Evolutionary conservation across 2,113 vertebrate species (phyloP).

Genomic region (Suricata suricatta): DNA sequence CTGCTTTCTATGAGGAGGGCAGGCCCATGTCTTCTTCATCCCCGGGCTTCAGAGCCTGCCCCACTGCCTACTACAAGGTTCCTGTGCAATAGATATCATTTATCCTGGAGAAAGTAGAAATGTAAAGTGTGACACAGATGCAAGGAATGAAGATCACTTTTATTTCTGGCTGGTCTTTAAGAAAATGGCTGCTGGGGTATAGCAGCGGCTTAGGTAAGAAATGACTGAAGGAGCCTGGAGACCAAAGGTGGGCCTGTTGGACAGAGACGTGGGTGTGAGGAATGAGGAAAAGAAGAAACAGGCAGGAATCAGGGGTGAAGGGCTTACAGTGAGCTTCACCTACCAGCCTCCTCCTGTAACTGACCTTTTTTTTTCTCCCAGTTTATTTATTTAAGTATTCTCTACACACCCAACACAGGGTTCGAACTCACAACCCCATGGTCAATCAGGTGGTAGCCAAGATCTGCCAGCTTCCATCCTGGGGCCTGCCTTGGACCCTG

Average conservation of each 20-base stretch:
- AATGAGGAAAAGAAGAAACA: neutral
- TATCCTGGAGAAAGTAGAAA: neutral
- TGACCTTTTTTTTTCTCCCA: neutral
- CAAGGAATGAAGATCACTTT: neutral
- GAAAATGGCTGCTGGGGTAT: neutral
- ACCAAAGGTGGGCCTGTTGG: neutral
- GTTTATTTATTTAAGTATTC: neutral
- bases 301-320: neutral
- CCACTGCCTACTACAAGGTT: neutral
- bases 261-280: neutral
- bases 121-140: neutral
- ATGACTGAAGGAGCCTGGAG: neutral
- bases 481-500: too few species aligned
- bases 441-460: neutral
- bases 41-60: neutral
- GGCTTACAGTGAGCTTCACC: neutral
- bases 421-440: neutral
- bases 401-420: neutral
- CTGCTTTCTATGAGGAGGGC: neutral
- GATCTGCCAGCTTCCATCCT: neutral
- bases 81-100: neutral
- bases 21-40: neutral
- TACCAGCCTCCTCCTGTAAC: neutral
- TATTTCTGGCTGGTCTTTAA: neutral
- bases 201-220: neutral